phyloP scores from a whole-genome alignment of 1,140 invertebrate species.

The Philaenus spumarius region DNA sequence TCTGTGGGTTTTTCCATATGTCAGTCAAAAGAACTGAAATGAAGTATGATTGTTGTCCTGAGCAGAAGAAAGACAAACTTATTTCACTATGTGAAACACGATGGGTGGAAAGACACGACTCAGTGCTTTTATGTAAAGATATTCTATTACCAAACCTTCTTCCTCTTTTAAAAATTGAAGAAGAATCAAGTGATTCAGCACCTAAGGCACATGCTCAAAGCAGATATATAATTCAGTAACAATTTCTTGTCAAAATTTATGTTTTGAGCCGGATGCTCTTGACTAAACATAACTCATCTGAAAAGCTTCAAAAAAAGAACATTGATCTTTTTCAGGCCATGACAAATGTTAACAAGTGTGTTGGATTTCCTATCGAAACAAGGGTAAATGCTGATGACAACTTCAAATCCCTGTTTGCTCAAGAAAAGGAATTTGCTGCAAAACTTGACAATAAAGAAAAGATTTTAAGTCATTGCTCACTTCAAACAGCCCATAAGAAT shows the following conservation, averaged over 20 bases:
- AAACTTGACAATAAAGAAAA: conserved; percentile 5
- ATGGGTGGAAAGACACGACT: not conserved
- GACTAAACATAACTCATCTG: not conserved
- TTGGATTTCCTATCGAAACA: not conserved
- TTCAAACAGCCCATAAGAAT: not conserved
- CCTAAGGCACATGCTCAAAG: not conserved
- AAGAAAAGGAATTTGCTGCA: not conserved
- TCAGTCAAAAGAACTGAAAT: not conserved
- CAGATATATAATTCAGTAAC: not conserved
- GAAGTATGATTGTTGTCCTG: not conserved
- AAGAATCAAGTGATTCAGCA: not conserved
- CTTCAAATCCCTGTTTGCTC: not conserved
- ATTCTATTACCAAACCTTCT: not conserved
- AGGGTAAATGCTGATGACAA: not conserved
- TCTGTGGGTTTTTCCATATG: too few species aligned
- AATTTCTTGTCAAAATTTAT: not conserved
- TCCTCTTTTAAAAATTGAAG: not conserved
- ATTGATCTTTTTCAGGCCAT: not conserved
- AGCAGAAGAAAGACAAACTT: conserved; percentile 3
- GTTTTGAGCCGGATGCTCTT: not conserved
- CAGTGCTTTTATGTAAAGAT: not conserved
- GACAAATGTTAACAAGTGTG: not conserved
- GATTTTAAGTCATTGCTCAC: not conserved
- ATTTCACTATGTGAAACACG: not conserved
- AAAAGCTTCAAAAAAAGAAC: not conserved